Conservation (phyloP, 2,113 vertebrate genomes). For the Leptosomus discolor region DNA sequence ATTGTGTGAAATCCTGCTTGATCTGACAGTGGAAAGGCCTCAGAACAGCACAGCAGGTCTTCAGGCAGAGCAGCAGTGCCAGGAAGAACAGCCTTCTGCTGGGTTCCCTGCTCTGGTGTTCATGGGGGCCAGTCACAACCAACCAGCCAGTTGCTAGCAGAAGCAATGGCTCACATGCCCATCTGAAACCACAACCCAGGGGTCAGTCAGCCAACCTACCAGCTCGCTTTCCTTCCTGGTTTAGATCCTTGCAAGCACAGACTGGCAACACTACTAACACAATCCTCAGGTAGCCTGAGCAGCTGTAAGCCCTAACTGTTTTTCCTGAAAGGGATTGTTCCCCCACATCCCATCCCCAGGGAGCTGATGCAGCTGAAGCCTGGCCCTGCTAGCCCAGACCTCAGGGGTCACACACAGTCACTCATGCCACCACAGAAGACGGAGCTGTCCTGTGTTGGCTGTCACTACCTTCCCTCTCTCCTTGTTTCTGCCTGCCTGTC, state of each 20-base stretch:
- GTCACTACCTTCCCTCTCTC: background rate
- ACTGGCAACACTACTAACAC: background rate
- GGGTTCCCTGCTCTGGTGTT: background rate
- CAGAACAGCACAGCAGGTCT: background rate
- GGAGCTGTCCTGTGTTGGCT: background rate
- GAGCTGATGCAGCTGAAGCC: background rate
- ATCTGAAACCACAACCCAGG: background rate
- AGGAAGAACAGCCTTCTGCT: background rate
- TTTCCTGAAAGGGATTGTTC: background rate
- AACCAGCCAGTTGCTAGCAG: background rate
- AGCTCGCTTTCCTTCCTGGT: background rate
- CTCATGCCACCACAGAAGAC: background rate
- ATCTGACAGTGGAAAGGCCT: background rate
- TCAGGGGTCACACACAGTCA: background rate
- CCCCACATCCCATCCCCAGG: background rate
- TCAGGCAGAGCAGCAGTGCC: background rate
- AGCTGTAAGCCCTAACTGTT: background rate
- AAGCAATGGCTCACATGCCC: fast-evolving
- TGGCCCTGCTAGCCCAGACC: background rate
- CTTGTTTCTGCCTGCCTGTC: background rate
- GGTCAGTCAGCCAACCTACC: background rate
- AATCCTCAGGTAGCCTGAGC: background rate
- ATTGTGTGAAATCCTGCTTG: background rate
- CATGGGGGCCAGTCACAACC: background rate
- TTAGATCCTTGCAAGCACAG: background rate